Conservation (phyloP, 2,113 vertebrate genomes). For the Otis tarda region DNA sequence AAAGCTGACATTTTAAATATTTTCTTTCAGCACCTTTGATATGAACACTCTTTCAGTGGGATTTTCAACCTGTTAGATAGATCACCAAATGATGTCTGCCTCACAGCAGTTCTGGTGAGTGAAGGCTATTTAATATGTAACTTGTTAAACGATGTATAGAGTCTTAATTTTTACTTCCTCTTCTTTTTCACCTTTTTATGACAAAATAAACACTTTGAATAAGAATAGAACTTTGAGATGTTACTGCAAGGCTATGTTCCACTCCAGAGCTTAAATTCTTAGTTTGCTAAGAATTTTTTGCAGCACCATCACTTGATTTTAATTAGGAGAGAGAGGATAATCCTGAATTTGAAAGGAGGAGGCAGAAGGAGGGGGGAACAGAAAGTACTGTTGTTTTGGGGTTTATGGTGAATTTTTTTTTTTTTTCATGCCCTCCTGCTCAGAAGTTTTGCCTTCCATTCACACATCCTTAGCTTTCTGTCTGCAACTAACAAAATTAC, state of each 20-base stretch:
- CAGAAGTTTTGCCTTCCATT: background rate
- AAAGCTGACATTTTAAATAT: background rate
- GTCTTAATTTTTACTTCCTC: background rate
- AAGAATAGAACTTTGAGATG: background rate
- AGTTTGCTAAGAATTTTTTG: background rate
- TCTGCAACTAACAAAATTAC: background rate
- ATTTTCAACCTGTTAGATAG: background rate
- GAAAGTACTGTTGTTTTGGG: background rate
- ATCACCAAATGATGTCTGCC: background rate
- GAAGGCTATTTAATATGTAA: background rate
- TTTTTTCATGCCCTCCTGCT: background rate
- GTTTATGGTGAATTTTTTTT: background rate
- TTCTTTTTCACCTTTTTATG: background rate
- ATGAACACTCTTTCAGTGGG: background rate
- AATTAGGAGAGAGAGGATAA: background rate
- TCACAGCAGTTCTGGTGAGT: background rate
- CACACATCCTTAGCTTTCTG: background rate
- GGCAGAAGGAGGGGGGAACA: background rate
- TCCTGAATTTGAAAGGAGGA: background rate
- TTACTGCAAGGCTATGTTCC: background rate
- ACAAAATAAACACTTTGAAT: background rate
- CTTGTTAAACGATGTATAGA: background rate
- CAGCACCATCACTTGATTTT: background rate
- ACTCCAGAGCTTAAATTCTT: background rate
- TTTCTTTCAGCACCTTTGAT: background rate